Percentiles rank a stretch among this genome's conserved stretches.
Evolutionary conservation across 2,797 vertebrate species (phyloP).

Genomic region (Crocodylus rhombifer): DNA sequence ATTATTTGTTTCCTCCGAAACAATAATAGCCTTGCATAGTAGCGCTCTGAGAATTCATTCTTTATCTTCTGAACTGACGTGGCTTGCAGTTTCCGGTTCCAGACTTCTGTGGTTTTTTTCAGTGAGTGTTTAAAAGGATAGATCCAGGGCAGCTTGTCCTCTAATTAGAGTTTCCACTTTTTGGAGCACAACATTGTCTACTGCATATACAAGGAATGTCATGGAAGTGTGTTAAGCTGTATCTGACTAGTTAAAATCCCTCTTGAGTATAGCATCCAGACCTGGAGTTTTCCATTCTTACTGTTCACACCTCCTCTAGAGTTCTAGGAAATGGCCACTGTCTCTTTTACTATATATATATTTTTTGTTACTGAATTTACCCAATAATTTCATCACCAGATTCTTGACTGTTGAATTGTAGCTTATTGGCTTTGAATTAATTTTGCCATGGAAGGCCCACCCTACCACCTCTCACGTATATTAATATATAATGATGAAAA

Average conservation of each 20-base stretch:
- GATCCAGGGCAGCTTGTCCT: background rate
- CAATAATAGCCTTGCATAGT: background rate
- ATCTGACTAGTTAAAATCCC: background rate
- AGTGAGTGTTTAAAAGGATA: background rate
- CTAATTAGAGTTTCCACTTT: background rate
- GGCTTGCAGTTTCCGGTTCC: background rate
- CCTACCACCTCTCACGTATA: constrained; percentile 71
- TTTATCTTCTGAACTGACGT: background rate
- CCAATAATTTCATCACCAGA: constrained; percentile 69
- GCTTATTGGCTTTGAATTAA: constrained; percentile 74
- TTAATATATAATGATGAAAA: constrained; percentile 70
- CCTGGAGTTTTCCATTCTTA: constrained; percentile 1
- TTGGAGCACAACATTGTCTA: background rate
- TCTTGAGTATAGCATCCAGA: background rate
- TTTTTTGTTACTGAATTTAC: constrained; percentile 35
- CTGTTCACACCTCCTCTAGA: background rate
- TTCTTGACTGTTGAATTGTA: constrained; percentile 70
- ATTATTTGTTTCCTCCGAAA: background rate
- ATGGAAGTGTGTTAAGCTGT: background rate
- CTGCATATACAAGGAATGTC: background rate
- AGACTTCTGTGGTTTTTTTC: background rate
- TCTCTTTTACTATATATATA: constrained; percentile 44
- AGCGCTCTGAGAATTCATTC: background rate
- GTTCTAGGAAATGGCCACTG: constrained; percentile 47
- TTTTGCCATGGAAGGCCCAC: constrained; percentile 73